These are phyloP conservation scores for Paedocypris sp. DNA, from an alignment of 2,113 vertebrate genomes.

Conservation along the genomic window DNA sequence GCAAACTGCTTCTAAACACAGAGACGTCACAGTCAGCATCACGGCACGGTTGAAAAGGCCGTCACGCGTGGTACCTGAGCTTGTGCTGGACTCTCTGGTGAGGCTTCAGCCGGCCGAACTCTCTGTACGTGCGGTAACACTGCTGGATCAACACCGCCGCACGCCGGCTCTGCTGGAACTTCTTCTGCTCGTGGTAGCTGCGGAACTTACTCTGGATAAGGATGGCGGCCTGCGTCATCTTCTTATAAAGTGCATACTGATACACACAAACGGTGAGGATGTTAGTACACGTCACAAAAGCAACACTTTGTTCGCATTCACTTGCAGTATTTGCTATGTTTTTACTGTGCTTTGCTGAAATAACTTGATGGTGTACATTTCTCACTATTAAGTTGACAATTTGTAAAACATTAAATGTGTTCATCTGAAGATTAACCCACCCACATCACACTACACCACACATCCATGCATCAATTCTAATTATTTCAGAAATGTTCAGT, in stretches of 20 bases:
- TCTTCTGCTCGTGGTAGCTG: constrained; percentile 94
- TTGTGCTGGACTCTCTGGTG: constrained; percentile 75
- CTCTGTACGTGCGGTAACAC: constrained; percentile 93
- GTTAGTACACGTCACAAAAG: neutral
- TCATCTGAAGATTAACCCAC: too few species aligned
- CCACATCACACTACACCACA: too few species aligned
- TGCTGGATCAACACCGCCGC: constrained; percentile 95
- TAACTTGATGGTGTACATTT: too few species aligned
- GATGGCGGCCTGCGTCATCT: constrained; percentile 99
- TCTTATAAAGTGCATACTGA: constrained; percentile 99
- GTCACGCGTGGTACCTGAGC: constrained; percentile 50
- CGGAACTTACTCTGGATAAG: constrained; percentile 99
- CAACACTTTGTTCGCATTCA: too few species aligned
- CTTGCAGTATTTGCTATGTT: too few species aligned
- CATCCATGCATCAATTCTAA: too few species aligned
- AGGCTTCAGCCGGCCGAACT: constrained; percentile 77
- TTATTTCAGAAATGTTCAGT: too few species aligned
- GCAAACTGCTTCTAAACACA: constrained; percentile 84
- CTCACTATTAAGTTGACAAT: too few species aligned
- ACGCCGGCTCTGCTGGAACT: constrained; percentile 92
- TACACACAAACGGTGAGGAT: constrained; percentile 21
- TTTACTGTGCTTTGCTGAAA: too few species aligned
- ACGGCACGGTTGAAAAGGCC: too few species aligned
- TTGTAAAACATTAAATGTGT: too few species aligned
- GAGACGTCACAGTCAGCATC: too few species aligned